Percentiles rank a stretch among this genome's conserved stretches.
Evolutionary conservation across 2,888 invertebrate genomes (phyloP).

Genomic region (Lagria hirta): DNA sequence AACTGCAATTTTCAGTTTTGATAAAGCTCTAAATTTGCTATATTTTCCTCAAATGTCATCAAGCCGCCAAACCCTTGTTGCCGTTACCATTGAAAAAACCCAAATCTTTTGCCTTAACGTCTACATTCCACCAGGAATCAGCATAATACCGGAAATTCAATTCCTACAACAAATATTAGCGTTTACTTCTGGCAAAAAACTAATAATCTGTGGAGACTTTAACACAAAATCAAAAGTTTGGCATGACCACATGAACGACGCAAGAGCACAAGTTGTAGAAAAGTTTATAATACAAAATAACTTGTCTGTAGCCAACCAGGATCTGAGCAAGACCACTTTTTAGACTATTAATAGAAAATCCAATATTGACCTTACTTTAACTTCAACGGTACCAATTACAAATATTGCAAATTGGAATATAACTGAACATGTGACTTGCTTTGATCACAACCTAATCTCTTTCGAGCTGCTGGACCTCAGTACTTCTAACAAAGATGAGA

Average conservation of each 20-base stretch:
- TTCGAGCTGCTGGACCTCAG: too few species aligned
- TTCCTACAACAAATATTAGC: not conserved
- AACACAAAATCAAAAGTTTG: too few species aligned
- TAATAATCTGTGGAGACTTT: constrained; percentile 3
- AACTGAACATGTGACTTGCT: not conserved
- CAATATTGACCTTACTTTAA: constrained; percentile 1
- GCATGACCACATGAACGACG: too few species aligned
- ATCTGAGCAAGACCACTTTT: not conserved
- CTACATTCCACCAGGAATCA: not conserved
- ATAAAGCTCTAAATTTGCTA: not conserved
- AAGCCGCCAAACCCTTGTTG: not conserved
- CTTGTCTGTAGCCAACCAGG: not conserved
- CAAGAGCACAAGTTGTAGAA: constrained; percentile 1
- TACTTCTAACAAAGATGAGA: too few species aligned
- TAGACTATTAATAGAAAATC: not conserved
- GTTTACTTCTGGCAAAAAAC: not conserved
- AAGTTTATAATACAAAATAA: constrained; percentile 1
- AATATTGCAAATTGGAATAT: constrained; percentile 1
- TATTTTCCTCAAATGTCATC: not conserved
- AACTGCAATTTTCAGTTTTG: not conserved
- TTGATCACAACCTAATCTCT: not conserved
- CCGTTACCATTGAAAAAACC: not conserved
- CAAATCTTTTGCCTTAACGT: not conserved
- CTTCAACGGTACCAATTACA: not conserved
- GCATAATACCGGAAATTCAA: too few species aligned